phyloP scores from a whole-genome alignment of 92 coral and sea anemone species.

The Pocillopora grandis region DNA sequence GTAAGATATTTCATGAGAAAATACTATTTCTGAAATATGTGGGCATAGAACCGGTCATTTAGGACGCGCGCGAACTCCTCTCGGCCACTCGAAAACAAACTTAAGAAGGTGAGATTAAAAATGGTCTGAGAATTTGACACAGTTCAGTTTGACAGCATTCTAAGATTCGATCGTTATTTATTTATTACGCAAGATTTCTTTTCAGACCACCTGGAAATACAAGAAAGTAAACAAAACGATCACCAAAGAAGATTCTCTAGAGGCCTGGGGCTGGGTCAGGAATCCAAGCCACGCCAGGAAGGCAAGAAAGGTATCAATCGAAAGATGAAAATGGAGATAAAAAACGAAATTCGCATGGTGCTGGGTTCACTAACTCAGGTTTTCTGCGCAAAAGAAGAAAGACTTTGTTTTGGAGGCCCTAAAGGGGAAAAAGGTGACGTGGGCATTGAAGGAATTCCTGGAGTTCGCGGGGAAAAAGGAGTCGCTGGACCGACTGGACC shows the following conservation, averaged over 20 bases:
- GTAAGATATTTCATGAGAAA: no score
- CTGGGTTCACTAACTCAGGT: conserved; percentile 41
- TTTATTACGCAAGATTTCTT: background rate
- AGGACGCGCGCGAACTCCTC: no score
- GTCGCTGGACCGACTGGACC: conserved; percentile 30
- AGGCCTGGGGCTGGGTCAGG: background rate
- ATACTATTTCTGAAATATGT: no score
- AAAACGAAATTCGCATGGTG: conserved; percentile 31
- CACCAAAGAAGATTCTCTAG: background rate
- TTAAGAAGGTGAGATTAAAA: no score
- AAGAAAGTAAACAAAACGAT: background rate
- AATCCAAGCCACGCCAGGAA: background rate
- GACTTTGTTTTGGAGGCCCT: conserved; percentile 47
- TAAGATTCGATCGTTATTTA: no score
- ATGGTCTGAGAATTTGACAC: no score
- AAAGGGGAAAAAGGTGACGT: conserved; percentile 55
- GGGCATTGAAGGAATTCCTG: conserved; percentile 37
- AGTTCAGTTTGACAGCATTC: no score
- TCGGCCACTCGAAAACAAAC: no score
- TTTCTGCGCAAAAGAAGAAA: conserved; percentile 47
- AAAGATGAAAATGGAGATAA: conserved; percentile 41
- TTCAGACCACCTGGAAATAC: background rate
- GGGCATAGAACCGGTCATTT: no score
- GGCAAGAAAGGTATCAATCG: conserved; percentile 18
- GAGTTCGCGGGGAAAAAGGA: conserved; percentile 19